Conservation (phyloP, 2,888 invertebrate species). For the Trisateles emortualis region DNA sequence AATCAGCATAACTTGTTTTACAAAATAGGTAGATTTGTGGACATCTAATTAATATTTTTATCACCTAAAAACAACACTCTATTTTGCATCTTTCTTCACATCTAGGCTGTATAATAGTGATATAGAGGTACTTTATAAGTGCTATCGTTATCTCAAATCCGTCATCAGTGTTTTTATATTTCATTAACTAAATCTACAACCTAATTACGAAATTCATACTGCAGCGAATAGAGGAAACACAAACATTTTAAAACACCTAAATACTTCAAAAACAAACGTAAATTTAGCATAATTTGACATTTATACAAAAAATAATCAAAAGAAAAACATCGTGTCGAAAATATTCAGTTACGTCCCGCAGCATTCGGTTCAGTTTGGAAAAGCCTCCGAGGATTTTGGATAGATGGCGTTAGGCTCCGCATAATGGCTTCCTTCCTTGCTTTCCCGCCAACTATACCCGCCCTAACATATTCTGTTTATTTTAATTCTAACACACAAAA, state of each 20-base stretch:
- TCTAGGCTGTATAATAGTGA: not conserved
- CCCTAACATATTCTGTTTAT: slow-evolving; percentile 43
- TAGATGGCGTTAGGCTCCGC: slow-evolving; percentile 83
- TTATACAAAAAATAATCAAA: slow-evolving; percentile 18
- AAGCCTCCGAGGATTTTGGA: slow-evolving; percentile 84
- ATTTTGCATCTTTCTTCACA: not conserved
- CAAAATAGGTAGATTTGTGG: not conserved
- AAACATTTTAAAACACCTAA: slow-evolving; percentile 1
- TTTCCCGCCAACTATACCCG: slow-evolving; percentile 49
- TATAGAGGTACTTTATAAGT: not conserved
- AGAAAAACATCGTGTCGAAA: slow-evolving; percentile 41
- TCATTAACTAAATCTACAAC: not conserved
- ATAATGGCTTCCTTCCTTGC: slow-evolving; percentile 68
- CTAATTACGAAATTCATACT: not conserved
- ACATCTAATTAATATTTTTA: not conserved
- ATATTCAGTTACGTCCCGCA: slow-evolving; percentile 74
- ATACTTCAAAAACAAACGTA: slow-evolving; percentile 10
- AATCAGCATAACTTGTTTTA: not conserved
- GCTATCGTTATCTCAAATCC: not conserved
- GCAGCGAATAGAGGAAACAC: not conserved
- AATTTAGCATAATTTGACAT: slow-evolving; percentile 6
- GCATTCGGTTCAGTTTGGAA: slow-evolving; percentile 77
- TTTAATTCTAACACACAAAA: slow-evolving; percentile 46
- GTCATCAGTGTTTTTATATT: slow-evolving; percentile 1
- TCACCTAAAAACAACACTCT: not conserved